Evolutionary conservation across 2,797 vertebrate species (phyloP), one percentile per base, ranked within the genome.

Genomic region (Phataginus tricuspis): DNA sequence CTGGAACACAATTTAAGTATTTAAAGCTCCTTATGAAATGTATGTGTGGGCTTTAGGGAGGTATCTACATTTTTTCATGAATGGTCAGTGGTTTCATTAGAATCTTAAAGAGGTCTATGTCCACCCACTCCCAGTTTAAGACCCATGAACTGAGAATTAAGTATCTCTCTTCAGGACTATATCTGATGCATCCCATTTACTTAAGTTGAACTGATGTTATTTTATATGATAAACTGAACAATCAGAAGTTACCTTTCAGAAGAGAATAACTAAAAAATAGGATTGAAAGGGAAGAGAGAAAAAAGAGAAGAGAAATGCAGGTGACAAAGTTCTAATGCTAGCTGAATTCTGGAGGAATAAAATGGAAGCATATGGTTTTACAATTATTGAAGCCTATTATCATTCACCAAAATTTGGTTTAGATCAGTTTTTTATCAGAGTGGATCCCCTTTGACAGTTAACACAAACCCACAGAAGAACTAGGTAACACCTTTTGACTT

Each of bases 161-260:
- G 42, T 39, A 29, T 63, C 39, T 91, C n/a, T 93, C 49, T 82
- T 80, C 61, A 69, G 59, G 27, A 45, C 4, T 69, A 12, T 29
- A 37, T 88, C 79, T 90, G 45, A 57, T 19, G 15, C 13, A 72
- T 90, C n/a, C 18, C 11, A 61, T 51, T 87, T 49, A 66, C 37
- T 66, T 55, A 77, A n/a, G 63, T 63, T 83, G 55, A 89, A 42
- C 63, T 92, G 59, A 68, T 53, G 27, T n/a, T 89, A 27, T 75
- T 77, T 83, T 34, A 71, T 49, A 72, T 23, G 29, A 79, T 21
- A 78, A 86, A 21, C 72, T 78, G 64, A 68, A 91, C 4, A 66
- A 68, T 77, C 18, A 78, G 57, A 91, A 90, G n/a, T 42, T 37
- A 86, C 49, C n/a, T 90, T 93, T 94, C 63, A 55, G 74, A 82